Percentiles rank a stretch among this genome's conserved stretches.
These are phyloP conservation scores for Caenorhabditis sp. DNA, from an alignment of 2,888 invertebrate genomes.

Conservation along the genomic window DNA sequence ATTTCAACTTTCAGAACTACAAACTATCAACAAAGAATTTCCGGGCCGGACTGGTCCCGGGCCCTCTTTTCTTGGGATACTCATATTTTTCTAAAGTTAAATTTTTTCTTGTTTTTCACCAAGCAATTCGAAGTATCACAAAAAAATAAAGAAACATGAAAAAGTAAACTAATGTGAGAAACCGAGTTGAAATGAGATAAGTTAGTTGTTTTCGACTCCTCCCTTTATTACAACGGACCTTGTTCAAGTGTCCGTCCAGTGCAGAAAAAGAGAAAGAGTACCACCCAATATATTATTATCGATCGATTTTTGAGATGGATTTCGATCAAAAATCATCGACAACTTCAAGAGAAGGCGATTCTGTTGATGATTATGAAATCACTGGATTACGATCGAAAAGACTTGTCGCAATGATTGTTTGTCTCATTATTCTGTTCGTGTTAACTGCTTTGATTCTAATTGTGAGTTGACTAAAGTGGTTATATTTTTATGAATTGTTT, in stretches of 20 bases:
- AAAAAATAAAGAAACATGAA: not conserved
- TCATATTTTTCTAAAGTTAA: too few species aligned
- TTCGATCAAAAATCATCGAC: conserved; percentile 18
- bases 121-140: not conserved
- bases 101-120: too few species aligned
- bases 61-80: too few species aligned
- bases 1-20: too few species aligned
- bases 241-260: not conserved
- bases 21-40: too few species aligned
- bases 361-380: conserved; percentile 17
- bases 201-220: not conserved
- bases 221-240: conserved; percentile 15
- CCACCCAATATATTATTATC: not conserved
- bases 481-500: conserved; percentile 7
- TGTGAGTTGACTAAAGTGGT: conserved; percentile 36
- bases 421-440: conserved; percentile 39
- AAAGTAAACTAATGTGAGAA: not conserved
- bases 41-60: too few species aligned
- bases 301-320: conserved; percentile 17
- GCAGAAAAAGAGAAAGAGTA: not conserved
- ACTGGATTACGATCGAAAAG: conserved; percentile 41
- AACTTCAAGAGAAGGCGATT: not conserved
- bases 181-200: not conserved
- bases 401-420: conserved; percentile 35
- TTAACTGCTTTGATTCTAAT: conserved; percentile 55